These are phyloP conservation scores for Cottoperca gobio DNA, from an alignment of 2,797 vertebrate species.

Conservation along the genomic window DNA sequence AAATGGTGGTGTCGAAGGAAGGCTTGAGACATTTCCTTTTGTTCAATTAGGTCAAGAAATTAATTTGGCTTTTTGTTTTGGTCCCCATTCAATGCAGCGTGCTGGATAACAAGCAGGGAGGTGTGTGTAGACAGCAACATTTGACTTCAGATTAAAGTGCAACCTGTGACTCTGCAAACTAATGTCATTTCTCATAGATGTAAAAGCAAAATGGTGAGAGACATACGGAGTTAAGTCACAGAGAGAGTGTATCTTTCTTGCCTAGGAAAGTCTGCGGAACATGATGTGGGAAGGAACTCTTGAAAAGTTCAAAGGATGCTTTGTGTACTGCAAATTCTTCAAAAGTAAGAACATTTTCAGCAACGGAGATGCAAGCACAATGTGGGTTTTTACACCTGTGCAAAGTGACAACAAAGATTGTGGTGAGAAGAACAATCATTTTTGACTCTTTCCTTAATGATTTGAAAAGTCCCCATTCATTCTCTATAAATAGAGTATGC, in stretches of 20 bases:
- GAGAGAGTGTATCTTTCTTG: no score
- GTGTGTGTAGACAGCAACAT: slow-evolving; percentile 9
- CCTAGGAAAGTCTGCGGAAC: no score
- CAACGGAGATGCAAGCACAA: background rate
- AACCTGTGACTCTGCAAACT: background rate
- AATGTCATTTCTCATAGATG: slow-evolving; percentile 9
- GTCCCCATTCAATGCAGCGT: background rate
- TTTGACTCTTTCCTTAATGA: background rate
- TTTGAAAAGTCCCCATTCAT: background rate
- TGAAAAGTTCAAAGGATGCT: slow-evolving; percentile 25
- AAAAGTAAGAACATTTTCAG: slow-evolving; percentile 16
- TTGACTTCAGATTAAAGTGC: slow-evolving; percentile 17
- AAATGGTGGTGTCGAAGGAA: slow-evolving; percentile 39
- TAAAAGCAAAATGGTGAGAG: background rate
- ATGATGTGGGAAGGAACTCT: slow-evolving; percentile 1
- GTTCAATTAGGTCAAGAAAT: slow-evolving; percentile 24
- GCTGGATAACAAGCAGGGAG: slow-evolving; percentile 2
- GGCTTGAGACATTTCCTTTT: slow-evolving; percentile 44
- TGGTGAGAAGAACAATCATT: background rate
- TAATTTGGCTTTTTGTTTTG: slow-evolving; percentile 16
- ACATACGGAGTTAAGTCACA: background rate
- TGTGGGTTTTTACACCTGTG: slow-evolving; percentile 9
- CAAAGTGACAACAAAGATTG: background rate
- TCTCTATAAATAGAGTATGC: background rate
- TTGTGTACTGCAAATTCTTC: slow-evolving; percentile 11